A percentile compares a stretch with the other conserved stretches of the same genome.
These are phyloP conservation scores for Diabrotica undecimpunctata DNA, from an alignment of 1,140 invertebrate species.

Conservation along the genomic window DNA sequence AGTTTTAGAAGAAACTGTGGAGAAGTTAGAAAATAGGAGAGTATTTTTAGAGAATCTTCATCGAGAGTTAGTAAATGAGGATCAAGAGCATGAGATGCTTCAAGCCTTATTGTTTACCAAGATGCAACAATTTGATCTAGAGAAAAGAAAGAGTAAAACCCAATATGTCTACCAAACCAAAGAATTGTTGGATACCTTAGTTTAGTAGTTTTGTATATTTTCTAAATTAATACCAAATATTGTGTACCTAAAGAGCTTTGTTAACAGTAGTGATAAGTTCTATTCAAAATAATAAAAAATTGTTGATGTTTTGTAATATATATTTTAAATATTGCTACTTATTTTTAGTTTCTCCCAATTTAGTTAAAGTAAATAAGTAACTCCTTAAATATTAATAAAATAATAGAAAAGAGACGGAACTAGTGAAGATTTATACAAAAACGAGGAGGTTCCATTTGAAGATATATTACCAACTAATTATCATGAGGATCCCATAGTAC, in stretches of 20 bases:
- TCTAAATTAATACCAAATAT: constrained; percentile 45
- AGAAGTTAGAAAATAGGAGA: constrained; percentile 59
- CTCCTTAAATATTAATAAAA: too few relatives aligned
- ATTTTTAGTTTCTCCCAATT: not conserved
- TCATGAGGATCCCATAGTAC: too few relatives aligned
- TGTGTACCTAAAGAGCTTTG: constrained; percentile 39
- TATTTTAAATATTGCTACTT: not conserved
- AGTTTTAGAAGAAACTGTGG: constrained; percentile 60
- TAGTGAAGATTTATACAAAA: too few relatives aligned
- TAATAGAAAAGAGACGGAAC: too few relatives aligned
- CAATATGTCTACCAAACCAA: constrained; percentile 41
- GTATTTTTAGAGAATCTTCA: constrained; percentile 61
- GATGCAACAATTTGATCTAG: constrained; percentile 21
- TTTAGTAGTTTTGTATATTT: constrained; percentile 31
- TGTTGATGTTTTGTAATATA: constrained; percentile 1
- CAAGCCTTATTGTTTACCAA: constrained; percentile 43
- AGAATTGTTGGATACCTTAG: constrained; percentile 49
- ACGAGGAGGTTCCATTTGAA: too few relatives aligned
- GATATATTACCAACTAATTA: too few relatives aligned
- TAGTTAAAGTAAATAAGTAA: too few relatives aligned
- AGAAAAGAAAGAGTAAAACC: constrained; percentile 21
- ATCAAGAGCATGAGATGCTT: constrained; percentile 53
- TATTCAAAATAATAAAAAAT: not conserved
- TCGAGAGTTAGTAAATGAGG: constrained; percentile 60
- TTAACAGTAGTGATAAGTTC: constrained; percentile 17